Evolutionary conservation across 2,888 invertebrate genomes (phyloP), one percentile per base, ranked within the genome.

Genomic region (Digitonthophagus gazella): DNA sequence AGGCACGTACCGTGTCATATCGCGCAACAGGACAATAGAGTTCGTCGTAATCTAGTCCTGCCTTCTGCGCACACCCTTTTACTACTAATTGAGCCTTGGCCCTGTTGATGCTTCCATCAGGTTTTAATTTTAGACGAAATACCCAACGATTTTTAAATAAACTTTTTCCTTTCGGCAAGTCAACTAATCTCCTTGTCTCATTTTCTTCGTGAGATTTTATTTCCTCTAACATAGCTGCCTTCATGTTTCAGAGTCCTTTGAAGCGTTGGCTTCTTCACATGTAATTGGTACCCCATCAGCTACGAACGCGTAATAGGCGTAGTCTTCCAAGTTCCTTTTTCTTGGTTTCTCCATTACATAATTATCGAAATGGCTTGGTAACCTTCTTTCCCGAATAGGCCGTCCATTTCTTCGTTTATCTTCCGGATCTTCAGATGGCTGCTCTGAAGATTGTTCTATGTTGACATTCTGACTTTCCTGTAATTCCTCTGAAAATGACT

Each of bases 21-120:
- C 61, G 61, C n/a, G 19, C 61, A 6, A 61, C 61, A 5, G 61
- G 61, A 19, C 4, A 2, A 61, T 18, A 61, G n/a, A 61, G 18
- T 16, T 64, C 44, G 44, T 54, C 54, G 28, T 64, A 64, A 22
- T 64, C 64, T 15, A 64, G 20, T 22, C 64, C 64, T 16, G 28
- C 18, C n/a, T n/a, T n/a, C n/a, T n/a, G n/a, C n/a, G n/a, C n/a
- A n/a, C n/a, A n/a, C n/a, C 64, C 64, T 69, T 77, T 78, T 1
- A 72, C 71, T 16, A 79, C 77, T 2, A 79, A 64, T 67, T 78
- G 70, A 3, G 76, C 77, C 64, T 79, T 79, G 64, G 73, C 77
- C 58, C 72, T 74, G 15, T 77, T 72, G 3, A 75, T 69, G 61
- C 67, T 72, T 16, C 77, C 78, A 72, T 78, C 75, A 56, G 75